Evolutionary conservation across 2,113 vertebrate genomes (phyloP), one percentile per base, ranked within the genome.

Genomic region (Glareola pratincola): DNA sequence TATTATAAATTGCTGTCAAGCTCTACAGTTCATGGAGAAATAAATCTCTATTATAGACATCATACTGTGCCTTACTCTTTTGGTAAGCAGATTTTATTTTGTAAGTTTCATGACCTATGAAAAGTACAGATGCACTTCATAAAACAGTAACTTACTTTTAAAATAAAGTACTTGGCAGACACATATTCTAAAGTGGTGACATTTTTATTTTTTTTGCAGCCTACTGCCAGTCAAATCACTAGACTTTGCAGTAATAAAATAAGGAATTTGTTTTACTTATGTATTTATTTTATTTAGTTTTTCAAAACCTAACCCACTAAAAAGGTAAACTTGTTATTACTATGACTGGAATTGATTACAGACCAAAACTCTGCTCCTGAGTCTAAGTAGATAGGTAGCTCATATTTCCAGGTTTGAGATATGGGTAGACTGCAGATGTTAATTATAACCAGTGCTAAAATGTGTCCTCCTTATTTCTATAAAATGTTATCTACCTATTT

Each of bases 171-270:
- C 24, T 39, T 62, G 29, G 30, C 63, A 75, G 41, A 34, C 16
- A 14, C 1, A 0, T 26, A 23, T 62, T 63, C 37, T 32, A 30
- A 26, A 2, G 5, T 10, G 24, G 21, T n/a, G 43, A 54, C 11
- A 14, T 20, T 39, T 23, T 50, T 12, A 3, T 53, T 57, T 59
- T 41, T 39, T 41, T 26, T 26, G 12, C 36, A 81, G 48, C 13
- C 37, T 72, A 41, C 36, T 48, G n/a, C 48, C 53, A 75, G 17
- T 4, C 14, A 14, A n/a, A 29, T 41, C 32, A 29, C 84, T 26
- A 64, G 22, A 57, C 0, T 1, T 4, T 45, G 57, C 47, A 36
- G 12, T 1, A 53, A 6, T 32, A 48, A 72, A 84, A 45, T 9
- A 54, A 73, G 7, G 23, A 37, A 15, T 62, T 57, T 84, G 9